phyloP scores from a whole-genome alignment of 1,140 invertebrate species.

The Sitobion miscanthi region DNA sequence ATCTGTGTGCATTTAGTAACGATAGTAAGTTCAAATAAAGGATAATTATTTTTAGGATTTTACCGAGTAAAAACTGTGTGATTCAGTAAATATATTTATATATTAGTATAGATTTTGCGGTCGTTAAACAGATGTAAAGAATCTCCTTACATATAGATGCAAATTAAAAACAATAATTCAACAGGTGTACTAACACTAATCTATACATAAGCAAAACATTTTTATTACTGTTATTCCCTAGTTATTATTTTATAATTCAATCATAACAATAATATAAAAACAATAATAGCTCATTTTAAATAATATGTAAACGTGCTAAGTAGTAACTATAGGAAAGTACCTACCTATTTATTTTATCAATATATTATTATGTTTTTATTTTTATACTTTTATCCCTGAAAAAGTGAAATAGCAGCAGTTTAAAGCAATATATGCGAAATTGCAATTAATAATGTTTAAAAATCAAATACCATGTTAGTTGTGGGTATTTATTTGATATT shows the following conservation, averaged over 20 bases:
- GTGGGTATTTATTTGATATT: neutral
- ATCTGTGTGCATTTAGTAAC: neutral
- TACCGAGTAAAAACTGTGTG: neutral
- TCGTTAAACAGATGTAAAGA: neutral
- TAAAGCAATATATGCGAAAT: neutral
- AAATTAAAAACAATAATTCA: neutral
- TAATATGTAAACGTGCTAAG: neutral
- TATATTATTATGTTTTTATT: neutral
- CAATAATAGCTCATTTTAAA: neutral
- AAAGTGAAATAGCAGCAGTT: neutral
- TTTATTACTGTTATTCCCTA: neutral
- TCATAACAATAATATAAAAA: neutral
- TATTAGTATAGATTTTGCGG: neutral
- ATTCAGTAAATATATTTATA: neutral
- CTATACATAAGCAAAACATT: neutral
- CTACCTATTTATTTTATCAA: neutral
- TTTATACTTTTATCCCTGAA: neutral
- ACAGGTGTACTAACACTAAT: neutral
- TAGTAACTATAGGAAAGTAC: neutral
- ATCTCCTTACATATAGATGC: neutral
- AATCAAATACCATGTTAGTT: neutral
- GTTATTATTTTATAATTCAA: constrained; percentile 19
- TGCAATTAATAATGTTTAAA: neutral
- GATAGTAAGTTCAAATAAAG: neutral
- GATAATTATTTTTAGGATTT: neutral